These are phyloP conservation scores for Lepidurus packardi DNA, from an alignment of 1,140 invertebrate genomes.

Conservation along the genomic window DNA sequence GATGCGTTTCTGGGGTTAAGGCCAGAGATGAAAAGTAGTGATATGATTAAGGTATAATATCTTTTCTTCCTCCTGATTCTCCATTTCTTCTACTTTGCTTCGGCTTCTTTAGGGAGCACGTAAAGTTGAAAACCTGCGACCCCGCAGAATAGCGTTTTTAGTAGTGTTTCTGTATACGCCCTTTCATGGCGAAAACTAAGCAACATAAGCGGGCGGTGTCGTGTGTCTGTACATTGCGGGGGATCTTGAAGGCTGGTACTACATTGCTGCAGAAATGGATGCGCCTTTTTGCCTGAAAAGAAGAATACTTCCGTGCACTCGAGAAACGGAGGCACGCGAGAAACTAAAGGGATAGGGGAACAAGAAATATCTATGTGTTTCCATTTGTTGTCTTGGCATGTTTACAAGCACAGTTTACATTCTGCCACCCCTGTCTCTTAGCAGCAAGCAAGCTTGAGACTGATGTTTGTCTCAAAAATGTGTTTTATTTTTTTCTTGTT, in stretches of 20 bases:
- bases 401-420: constrained; percentile 13
- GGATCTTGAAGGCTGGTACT: not conserved
- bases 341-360: not conserved
- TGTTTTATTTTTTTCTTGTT: not conserved
- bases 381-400: constrained; percentile 21
- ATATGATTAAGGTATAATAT: no score
- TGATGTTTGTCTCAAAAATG: constrained; percentile 3
- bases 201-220: no score
- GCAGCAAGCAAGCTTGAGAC: not conserved
- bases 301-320: not conserved
- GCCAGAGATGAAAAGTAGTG: no score
- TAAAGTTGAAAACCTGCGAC: no score
- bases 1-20: no score
- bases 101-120: no score
- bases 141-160: no score
- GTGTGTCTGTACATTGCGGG: no score
- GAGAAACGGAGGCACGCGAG: not conserved
- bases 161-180: no score
- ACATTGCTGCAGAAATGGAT: not conserved
- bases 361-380: constrained; percentile 8
- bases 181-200: no score
- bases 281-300: not conserved
- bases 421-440: not conserved
- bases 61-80: no score
- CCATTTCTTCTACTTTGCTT: no score